Evolutionary conservation across 2,888 invertebrate species (phyloP), one percentile per base, ranked within the genome.

Genomic region (Dione juno): DNA sequence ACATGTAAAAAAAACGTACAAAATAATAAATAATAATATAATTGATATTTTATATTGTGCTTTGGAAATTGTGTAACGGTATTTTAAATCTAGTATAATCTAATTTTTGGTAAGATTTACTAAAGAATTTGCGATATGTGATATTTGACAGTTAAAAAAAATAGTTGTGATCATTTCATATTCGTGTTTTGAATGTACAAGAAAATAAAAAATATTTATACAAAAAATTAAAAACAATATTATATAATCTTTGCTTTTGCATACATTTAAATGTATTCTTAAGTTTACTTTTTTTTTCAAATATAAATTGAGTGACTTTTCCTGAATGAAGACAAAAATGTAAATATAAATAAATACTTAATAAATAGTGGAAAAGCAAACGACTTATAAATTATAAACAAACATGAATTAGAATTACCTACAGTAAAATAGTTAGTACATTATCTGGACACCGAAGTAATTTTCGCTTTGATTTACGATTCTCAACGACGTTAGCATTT

Each of bases 51-150:
- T 10, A 35, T 61, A n/a, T 61, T 45, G 61, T 28, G 61, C 61
- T 61, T 61, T 61, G 45, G 61, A 61, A 19, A 16, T 50, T 1
- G 37, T 64, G 35, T 52, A 64, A 50, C 10, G 14, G 53, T 43
- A 11, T 53, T 16, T 21, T 45, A 68, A 63, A 63, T 48, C 45
- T 57, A 64, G 64, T 69, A 57, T n/a, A 64, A 48, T 40, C 69
- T 69, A 69, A 64, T 69, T 64, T 69, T 69, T 69, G 69, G 68
- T 67, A 67, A 53, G 14, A 35, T 35, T 35, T 59, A 16, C 19
- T 53, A 35, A 10, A 19, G 57, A 45, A 28, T 54, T 57, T 57
- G 11, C 7, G 57, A 57, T 16, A 37, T 19, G 16, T 11, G 16
- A 6, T 13, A 16, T 19, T 37, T 35, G n/a, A 35, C 16, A 13